phyloP scores from a whole-genome alignment of 1,140 invertebrate genomes.

The Lepidurus apus region DNA sequence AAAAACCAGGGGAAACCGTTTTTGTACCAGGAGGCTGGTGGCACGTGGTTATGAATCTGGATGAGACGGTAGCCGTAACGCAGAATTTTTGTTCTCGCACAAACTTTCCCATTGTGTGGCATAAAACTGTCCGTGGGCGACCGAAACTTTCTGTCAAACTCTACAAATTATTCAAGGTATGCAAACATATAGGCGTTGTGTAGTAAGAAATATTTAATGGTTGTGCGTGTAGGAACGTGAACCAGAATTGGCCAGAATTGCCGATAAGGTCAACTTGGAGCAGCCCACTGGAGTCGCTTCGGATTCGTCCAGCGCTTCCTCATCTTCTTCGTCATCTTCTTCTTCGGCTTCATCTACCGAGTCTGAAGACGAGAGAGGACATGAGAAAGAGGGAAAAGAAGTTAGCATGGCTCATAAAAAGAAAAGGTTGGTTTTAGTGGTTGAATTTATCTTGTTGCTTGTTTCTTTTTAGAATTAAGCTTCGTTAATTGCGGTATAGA shows the following conservation, averaged over 20 bases:
- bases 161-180: constrained; percentile 61
- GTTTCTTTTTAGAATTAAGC: not conserved
- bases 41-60: constrained; percentile 97
- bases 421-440: constrained; percentile 50
- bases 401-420: constrained; percentile 79
- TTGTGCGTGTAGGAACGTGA: constrained; percentile 54
- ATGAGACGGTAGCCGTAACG: constrained; percentile 92
- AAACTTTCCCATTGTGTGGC: constrained; percentile 94
- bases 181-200: not conserved
- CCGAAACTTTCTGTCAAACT: constrained; percentile 90
- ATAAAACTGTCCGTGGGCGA: constrained; percentile 91
- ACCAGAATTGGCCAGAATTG: constrained; percentile 74
- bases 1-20: constrained; percentile 93
- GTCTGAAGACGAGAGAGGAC: constrained; percentile 22
- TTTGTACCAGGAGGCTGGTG: constrained; percentile 98
- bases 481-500: not conserved
- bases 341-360: constrained; percentile 40
- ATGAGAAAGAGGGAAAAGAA: constrained; percentile 58
- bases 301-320: constrained; percentile 86
- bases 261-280: constrained; percentile 78
- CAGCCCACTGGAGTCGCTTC: constrained; percentile 86
- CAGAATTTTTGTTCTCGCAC: constrained; percentile 95
- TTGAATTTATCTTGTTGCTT: constrained; percentile 10
- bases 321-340: constrained; percentile 66
- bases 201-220: not conserved